Evolutionary conservation across 2,113 vertebrate genomes (phyloP).

Genomic region (Lophura nycthemera): DNA sequence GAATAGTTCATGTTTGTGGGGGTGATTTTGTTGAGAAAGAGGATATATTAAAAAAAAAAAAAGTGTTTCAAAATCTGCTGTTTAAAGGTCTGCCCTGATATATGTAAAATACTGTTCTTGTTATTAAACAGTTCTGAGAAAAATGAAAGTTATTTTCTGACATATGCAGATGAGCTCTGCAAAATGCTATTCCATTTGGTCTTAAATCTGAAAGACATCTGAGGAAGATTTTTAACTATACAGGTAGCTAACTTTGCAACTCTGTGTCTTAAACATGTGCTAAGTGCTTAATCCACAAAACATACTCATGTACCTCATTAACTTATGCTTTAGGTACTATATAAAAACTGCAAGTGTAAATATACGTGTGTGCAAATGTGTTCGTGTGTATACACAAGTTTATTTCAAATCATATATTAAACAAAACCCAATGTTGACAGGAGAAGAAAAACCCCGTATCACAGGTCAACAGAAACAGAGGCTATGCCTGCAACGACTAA

Average conservation of each 20-base stretch:
- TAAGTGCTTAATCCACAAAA: neutral
- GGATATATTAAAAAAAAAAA: neutral
- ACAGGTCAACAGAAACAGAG: neutral
- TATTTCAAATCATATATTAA: neutral
- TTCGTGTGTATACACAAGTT: neutral
- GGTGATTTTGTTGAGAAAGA: neutral
- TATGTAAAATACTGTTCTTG: neutral
- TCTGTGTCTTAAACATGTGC: neutral
- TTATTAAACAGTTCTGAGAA: neutral
- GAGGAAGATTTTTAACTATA: neutral
- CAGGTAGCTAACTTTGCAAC: neutral
- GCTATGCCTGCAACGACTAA: neutral
- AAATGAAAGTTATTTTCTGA: neutral
- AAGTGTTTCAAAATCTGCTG: neutral
- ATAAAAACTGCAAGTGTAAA: neutral
- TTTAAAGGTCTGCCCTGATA: neutral
- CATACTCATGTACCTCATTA: neutral
- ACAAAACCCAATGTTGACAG: neutral
- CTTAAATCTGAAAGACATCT: neutral
- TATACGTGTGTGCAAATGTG: neutral
- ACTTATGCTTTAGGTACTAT: neutral
- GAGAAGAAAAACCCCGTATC: neutral
- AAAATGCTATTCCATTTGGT: neutral
- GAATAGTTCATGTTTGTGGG: neutral
- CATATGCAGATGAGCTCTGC: neutral